Conservation (phyloP, 2,888 invertebrate genomes). For the Chalcis sispes region DNA sequence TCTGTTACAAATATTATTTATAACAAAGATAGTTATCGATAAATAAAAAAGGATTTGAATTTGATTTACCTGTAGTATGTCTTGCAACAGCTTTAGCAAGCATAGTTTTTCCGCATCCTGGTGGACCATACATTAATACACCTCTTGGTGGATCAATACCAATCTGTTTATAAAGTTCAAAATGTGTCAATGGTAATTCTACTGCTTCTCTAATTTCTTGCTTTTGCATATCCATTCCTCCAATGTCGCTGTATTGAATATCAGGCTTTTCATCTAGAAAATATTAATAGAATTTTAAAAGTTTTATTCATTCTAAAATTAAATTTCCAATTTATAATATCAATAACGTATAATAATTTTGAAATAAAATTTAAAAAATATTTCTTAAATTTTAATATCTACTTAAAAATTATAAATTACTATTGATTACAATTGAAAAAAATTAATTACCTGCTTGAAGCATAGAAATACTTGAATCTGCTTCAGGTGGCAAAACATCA, state of each 20-base stretch:
- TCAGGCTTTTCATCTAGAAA: conserved; percentile 95
- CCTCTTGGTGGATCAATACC: conserved; percentile 99
- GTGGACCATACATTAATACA: conserved; percentile 99
- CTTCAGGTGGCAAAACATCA: conserved; percentile 98
- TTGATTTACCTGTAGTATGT: conserved; percentile 96
- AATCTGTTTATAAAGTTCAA: conserved; percentile 98
- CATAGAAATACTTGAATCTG: conserved; percentile 99
- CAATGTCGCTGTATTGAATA: conserved; percentile 97
- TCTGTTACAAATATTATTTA: background rate
- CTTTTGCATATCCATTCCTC: conserved; percentile 99
- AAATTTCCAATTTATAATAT: background rate
- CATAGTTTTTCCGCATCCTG: conserved; percentile 99
- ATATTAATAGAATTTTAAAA: conserved; percentile 10
- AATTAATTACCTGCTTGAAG: conserved; percentile 85
- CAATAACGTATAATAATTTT: too few species aligned
- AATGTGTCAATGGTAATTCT: conserved; percentile 97
- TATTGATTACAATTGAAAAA: conserved; percentile 1
- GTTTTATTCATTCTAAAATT: background rate
- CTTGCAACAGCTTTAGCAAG: conserved; percentile 99
- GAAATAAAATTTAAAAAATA: background rate
- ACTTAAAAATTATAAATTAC: conserved; percentile 3
- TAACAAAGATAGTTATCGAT: background rate
- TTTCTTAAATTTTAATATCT: background rate
- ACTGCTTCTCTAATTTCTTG: conserved; percentile 99
- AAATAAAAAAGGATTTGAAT: conserved; percentile 1